phyloP scores from a whole-genome alignment of 2,888 invertebrate genomes.

The Villa cingulata region DNA sequence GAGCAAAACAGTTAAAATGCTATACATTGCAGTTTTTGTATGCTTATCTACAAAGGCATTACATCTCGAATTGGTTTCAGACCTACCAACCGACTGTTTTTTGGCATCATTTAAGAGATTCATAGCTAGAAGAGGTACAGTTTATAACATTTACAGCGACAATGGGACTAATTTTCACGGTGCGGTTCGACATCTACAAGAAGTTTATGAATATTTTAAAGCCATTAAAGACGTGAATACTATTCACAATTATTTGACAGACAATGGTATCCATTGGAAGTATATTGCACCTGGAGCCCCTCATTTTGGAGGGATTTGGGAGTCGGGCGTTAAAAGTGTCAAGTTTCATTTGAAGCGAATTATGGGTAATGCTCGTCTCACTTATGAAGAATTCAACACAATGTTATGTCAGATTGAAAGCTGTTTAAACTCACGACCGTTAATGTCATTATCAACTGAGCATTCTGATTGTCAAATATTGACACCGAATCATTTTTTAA shows the following conservation, averaged over 20 bases:
- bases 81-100: background rate
- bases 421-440: no score
- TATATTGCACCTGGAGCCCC: slow-evolving; percentile 22
- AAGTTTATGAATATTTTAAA: background rate
- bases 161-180: background rate
- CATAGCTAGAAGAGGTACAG: background rate
- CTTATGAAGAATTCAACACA: slow-evolving; percentile 22
- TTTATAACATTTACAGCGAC: background rate
- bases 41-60: no score
- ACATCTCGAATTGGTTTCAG: background rate
- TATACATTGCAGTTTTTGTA: no score
- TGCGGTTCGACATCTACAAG: background rate
- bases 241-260: background rate
- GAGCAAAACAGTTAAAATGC: no score
- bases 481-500: slow-evolving; percentile 12
- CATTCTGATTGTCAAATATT: slow-evolving; percentile 4
- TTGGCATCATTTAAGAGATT: background rate
- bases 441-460: slow-evolving; percentile 14
- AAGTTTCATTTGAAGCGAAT: slow-evolving; percentile 16
- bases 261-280: background rate
- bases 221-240: rapidly evolving
- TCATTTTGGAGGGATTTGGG: slow-evolving; percentile 25
- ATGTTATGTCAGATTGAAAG: slow-evolving; percentile 19
- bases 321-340: no score
- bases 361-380: slow-evolving; percentile 16